These are phyloP conservation scores for Hephaestus fuliginosus DNA, from an alignment of 2,797 vertebrate genomes.

Conservation along the genomic window DNA sequence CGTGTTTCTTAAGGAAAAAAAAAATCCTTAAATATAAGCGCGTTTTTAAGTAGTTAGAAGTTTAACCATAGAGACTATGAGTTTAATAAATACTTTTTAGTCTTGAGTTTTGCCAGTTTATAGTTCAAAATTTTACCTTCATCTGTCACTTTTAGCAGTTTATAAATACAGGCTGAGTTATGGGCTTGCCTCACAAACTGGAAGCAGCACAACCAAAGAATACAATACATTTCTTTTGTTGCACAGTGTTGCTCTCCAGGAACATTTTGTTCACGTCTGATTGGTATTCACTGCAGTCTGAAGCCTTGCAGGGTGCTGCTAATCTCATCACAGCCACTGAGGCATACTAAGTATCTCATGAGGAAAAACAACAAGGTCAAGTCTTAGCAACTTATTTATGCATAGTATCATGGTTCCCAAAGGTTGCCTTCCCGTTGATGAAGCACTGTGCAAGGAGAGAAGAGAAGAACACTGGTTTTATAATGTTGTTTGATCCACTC, in stretches of 20 bases:
- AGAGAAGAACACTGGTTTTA: slow-evolving; percentile 8
- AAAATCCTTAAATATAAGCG: not conserved
- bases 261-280: slow-evolving; percentile 21
- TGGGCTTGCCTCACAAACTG: not conserved
- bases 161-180: not conserved
- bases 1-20: not conserved
- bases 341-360: slow-evolving; percentile 3
- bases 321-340: slow-evolving; percentile 29
- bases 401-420: not conserved
- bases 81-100: not conserved
- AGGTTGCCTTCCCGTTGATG: not conserved
- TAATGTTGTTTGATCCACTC: slow-evolving; percentile 38
- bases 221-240: not conserved
- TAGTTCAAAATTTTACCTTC: not conserved
- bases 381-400: not conserved
- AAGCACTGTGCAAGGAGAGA: not conserved
- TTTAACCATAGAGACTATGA: not conserved
- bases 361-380: slow-evolving; percentile 11
- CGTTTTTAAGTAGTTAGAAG: not conserved
- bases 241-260: not conserved
- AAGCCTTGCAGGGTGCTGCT: slow-evolving; percentile 21
- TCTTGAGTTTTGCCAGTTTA: not conserved
- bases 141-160: not conserved
- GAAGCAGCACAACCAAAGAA: not conserved
- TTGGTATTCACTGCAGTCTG: slow-evolving; percentile 16